Base-by-base conservation (phyloP, 2,113 vertebrate genomes). In the Choloepus hoffmanni region DNA sequence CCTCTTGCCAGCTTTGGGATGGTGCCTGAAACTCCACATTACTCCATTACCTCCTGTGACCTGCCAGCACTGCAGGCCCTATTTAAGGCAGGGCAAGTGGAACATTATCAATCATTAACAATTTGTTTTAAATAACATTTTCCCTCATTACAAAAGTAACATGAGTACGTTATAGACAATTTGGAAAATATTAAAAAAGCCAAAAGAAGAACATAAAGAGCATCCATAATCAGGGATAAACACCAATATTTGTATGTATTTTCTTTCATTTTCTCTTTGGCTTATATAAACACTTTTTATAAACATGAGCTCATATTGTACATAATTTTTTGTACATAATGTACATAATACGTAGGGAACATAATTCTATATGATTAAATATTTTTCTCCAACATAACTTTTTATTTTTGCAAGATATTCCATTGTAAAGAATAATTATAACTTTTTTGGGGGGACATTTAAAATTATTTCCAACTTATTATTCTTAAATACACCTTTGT, bases 131-230 rank as follows among this genome's bases (percentile, higher is more conserved):
- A 33, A 30, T 67, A 92, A 70, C n/a, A 48, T 65, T 76, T 90
- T 83, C 78, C 40, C 48, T 89, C n/a, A 76, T 72, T 70, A 89
- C 6, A 81, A 93, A 96, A 95, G 68, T 81, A 90, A 87, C 10
- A 63, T 55, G 15, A 83, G 70, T 87, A 96, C 36, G 28, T 76
- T 91, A 58, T 30, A 63, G 11, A 74, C 58, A 91, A 60, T 91
- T 78, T 91, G 60, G 43, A 92, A 92, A 85, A 55, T 45, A 76
- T 9, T 53, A 72, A 82, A 70, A 90, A 92, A 50, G 21, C 4
- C 48, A n/a, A 73, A 63, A 90, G 58, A 77, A 83, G 33, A 77
- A 91, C 40, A 88, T 67, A 79, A 76, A 68, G 73, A 92, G 26
- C 19, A 82, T 19, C 77, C 11, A 36, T 28, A 90, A 60, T 68